phyloP scores from a whole-genome alignment of 2,113 vertebrate species.

The Aramus guarauna region DNA sequence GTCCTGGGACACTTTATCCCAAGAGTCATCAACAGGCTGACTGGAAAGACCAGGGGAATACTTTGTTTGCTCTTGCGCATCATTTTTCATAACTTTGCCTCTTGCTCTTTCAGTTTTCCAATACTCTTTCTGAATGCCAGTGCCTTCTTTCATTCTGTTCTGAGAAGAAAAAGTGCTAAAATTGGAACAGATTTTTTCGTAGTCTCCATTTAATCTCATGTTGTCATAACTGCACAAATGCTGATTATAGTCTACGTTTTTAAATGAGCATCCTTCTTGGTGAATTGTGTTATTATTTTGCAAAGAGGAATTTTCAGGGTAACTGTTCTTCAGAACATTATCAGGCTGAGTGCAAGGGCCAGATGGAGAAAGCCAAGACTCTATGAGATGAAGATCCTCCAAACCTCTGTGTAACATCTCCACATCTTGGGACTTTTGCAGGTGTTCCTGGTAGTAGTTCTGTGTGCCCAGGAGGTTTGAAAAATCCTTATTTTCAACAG shows the following conservation, averaged over 20 bases:
- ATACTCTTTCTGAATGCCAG: background rate
- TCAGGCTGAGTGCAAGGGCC: background rate
- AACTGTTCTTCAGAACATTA: background rate
- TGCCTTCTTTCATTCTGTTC: background rate
- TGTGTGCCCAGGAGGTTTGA: background rate
- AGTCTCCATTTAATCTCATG: background rate
- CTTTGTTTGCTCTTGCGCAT: background rate
- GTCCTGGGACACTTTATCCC: constrained; percentile 44
- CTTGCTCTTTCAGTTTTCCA: constrained; percentile 18
- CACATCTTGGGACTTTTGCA: background rate
- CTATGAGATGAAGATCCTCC: constrained; percentile 48
- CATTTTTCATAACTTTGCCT: background rate
- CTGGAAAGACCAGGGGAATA: background rate
- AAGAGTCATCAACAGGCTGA: background rate
- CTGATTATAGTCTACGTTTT: background rate
- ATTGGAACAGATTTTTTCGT: background rate
- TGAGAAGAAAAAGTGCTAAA: background rate
- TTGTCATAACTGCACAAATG: background rate
- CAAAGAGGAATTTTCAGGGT: background rate
- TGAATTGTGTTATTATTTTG: background rate
- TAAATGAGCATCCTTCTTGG: background rate
- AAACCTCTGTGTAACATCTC: constrained; percentile 48
- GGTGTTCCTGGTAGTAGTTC: background rate
- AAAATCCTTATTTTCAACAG: background rate
- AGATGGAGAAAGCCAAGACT: constrained; percentile 47